Base-by-base conservation (phyloP, 2,888 invertebrate genomes). In the Leptogaster cylindrica region DNA sequence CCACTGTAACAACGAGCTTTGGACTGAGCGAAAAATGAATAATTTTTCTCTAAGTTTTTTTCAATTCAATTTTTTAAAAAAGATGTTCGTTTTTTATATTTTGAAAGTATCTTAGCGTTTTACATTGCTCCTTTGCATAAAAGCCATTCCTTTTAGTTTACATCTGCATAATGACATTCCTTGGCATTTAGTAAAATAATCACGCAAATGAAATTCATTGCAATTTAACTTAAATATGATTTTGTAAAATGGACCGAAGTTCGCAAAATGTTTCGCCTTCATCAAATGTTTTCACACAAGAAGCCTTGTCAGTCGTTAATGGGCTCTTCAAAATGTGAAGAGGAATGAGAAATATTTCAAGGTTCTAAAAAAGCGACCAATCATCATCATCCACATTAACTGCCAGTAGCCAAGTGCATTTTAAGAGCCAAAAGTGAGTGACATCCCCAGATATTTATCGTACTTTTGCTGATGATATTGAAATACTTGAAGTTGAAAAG, bases 321-420 rank as follows among this genome's bases (percentile, higher is more conserved):
- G 65, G 65, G 48, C 65, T 65, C 65, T 65, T 65, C 65, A 65
- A 65, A 33, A 65, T 65, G 65, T 65, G 50, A 65, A 50, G 31
- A 33, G 18, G 52, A 52, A 52, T 52, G 52, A 52, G 52, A 51
- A 31, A 33, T 33, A 52, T 52, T 44, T 27, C 44, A 61, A 28
- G 31, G 41, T 41, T 61, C 41, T 20, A 31, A 46, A 46, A 63
- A 63, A 63, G 28, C 63, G 27, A 63, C 63, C 63, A 63, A 63
- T 63, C 63, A 41, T 63, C 44, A 31, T 63, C 28, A 27, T 63
- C 27, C 31, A 44, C 63, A 48, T 23, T 20, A 28, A 10, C 44
- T 25, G 28, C 31, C 16, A 20, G 31, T 31, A 31, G 44, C 63
- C 46, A 28, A 46, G 48, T 44, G 44, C 41, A 61, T 41, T 41